Base-by-base conservation (phyloP, 2,888 invertebrate genomes). In the Ophonus ardosiacus region DNA sequence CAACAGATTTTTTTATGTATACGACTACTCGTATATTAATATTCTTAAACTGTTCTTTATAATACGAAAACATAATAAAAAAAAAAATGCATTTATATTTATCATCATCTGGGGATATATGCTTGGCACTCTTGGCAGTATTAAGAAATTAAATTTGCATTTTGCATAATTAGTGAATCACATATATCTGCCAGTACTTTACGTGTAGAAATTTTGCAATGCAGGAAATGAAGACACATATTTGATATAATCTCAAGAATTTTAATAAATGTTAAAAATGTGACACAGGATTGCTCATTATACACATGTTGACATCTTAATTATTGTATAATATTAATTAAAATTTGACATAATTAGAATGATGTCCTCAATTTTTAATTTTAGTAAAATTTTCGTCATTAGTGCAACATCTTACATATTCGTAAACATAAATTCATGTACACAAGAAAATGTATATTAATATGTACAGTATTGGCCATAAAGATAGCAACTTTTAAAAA, bases 141-240 rank as follows among this genome's bases (percentile, higher is more conserved):
- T 38, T 68, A 68, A 63, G 31, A 63, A 68, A 68, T 24, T 31
- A 68, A 68, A n/a, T 68, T 68, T 51, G 43, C 68, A 68, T 68
- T 51, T 68, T 68, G 38, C 68, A 68, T 68, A 68, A 68, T 68
- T 68, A 68, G 31, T 40, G 68, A 38, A 68, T 68, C 68, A 68
- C 68, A 1, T 5, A 31, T 31, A 31, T 31, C 31, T 31, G 31
- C 31, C 5, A 31, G 68, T 31, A 31, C 10, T 68, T 10, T 51
- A 51, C 43, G 68, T 68, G 68, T 7, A 38, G 38, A 68, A 38
- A 31, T 68, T 68, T 38, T 68, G 68, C 68, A 68, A 68, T 68
- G 1, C 68, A 68, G 68, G 68, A 68, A 31, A 38, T 68, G 68
- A 38, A 68, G 68, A 31, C 68, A 68, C 31, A 68, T 68, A 38